phyloP scores from a whole-genome alignment of 2,797 vertebrate genomes.

The Saxicola maurus region DNA sequence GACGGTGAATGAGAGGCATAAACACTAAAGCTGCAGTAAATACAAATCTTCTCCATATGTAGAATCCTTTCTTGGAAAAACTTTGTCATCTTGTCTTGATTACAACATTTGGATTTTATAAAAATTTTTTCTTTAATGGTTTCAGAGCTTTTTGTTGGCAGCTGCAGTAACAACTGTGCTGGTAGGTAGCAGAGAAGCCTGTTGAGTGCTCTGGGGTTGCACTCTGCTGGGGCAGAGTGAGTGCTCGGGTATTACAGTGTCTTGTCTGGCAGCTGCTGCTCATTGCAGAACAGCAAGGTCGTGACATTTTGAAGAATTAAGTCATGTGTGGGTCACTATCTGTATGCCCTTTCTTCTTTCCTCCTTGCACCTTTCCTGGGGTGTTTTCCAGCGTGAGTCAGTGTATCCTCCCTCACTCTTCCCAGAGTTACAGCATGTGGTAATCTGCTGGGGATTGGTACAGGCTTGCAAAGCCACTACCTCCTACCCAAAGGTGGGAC shows the following conservation, averaged over 20 bases:
- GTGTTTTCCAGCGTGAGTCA: not conserved
- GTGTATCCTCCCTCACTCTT: not conserved
- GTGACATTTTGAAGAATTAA: not conserved
- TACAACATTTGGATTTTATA: not conserved
- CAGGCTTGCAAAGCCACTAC: not conserved
- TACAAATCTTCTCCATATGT: not conserved
- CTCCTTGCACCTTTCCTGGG: not conserved
- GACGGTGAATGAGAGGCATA: not conserved
- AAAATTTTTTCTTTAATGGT: fast-evolving
- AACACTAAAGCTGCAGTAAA: not conserved
- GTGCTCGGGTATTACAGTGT: fast-evolving
- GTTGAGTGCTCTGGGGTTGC: not conserved
- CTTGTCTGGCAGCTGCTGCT: not conserved
- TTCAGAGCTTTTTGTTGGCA: not conserved
- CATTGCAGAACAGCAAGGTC: not conserved
- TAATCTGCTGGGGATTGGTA: not conserved
- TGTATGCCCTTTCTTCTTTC: not conserved
- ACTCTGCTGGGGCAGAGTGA: not conserved
- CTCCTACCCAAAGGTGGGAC: not conserved
- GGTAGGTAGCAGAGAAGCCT: not conserved
- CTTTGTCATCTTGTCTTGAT: not conserved
- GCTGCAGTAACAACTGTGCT: not conserved
- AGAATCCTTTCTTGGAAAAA: not conserved
- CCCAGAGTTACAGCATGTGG: not conserved
- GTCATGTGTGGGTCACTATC: not conserved